These are phyloP conservation scores for Dicrurus megarhynchus DNA, from an alignment of 2,113 vertebrate species.

Conservation along the genomic window DNA sequence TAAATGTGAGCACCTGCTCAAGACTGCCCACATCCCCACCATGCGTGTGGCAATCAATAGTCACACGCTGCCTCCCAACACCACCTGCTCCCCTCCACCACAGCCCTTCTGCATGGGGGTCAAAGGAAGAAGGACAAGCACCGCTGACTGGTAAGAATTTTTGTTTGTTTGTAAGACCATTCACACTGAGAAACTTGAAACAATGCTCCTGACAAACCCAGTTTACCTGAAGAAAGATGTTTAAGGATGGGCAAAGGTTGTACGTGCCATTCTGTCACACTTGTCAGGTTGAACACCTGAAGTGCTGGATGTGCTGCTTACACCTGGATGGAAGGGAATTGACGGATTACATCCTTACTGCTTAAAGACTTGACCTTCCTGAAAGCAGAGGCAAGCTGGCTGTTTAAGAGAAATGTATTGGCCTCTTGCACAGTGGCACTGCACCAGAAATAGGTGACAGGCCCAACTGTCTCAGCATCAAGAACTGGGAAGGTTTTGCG, in stretches of 20 bases:
- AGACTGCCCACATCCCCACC: fast-evolving
- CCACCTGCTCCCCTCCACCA: not conserved
- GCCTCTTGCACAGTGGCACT: not conserved
- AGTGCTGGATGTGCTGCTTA: not conserved
- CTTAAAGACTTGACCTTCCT: not conserved
- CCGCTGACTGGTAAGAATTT: not conserved
- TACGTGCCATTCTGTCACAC: fast-evolving
- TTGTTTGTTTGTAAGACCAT: not conserved
- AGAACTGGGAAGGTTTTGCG: not conserved
- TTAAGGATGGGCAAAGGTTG: not conserved
- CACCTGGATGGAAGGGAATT: not conserved
- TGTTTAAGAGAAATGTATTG: not conserved
- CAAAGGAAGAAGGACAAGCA: not conserved
- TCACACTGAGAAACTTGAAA: not conserved
- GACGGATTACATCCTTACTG: not conserved
- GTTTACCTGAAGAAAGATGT: not conserved
- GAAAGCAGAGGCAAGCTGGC: not conserved
- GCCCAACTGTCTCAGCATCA: not conserved
- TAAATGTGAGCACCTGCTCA: fast-evolving
- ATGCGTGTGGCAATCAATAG: fast-evolving
- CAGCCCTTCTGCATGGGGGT: fast-evolving
- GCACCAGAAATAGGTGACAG: fast-evolving
- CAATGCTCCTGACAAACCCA: not conserved
- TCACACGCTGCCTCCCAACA: fast-evolving
- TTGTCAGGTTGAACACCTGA: not conserved